These are phyloP conservation scores for Epicampocera succincta DNA, from an alignment of 2,888 invertebrate genomes.

Conservation along the genomic window DNA sequence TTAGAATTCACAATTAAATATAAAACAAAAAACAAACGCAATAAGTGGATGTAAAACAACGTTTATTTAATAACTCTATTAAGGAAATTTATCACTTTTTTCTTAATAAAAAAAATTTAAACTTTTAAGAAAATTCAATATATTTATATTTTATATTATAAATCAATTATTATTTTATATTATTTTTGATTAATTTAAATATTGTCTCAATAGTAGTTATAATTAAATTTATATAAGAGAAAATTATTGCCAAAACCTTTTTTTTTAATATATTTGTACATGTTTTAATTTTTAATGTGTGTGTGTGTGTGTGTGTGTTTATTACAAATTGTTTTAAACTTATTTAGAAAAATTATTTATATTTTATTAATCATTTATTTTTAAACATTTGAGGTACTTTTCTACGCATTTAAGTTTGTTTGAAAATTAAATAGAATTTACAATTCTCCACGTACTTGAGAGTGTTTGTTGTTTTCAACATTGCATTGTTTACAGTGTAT, in stretches of 20 bases:
- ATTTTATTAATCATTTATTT: constrained; percentile 43
- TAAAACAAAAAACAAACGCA: constrained; percentile 2
- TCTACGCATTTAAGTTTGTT: constrained; percentile 67
- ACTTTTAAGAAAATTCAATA: no score
- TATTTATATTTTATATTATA: not conserved
- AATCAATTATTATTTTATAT: constrained; percentile 73
- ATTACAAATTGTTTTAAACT: constrained; percentile 69
- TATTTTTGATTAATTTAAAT: constrained; percentile 4
- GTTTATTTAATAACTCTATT: constrained; percentile 2
- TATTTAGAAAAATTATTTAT: constrained; percentile 26
- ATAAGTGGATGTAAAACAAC: constrained; percentile 3
- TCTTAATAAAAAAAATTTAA: constrained; percentile 17
- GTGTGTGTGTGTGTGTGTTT: constrained; percentile 11
- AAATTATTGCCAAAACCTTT: constrained; percentile 57
- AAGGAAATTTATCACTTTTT: constrained; percentile 7
- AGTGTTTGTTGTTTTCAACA: constrained; percentile 10
- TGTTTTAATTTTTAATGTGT: constrained; percentile 62
- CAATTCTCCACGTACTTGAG: constrained; percentile 27
- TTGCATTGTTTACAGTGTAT: constrained; percentile 36
- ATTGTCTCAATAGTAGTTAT: constrained; percentile 4
- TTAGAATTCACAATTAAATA: constrained; percentile 45
- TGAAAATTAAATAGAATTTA: not conserved
- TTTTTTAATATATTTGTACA: constrained; percentile 56
- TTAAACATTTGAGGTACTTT: constrained; percentile 64
- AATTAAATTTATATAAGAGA: constrained; percentile 41